Evolutionary conservation across 2,888 invertebrate genomes (phyloP).

Genomic region (Leucoma salicis): DNA sequence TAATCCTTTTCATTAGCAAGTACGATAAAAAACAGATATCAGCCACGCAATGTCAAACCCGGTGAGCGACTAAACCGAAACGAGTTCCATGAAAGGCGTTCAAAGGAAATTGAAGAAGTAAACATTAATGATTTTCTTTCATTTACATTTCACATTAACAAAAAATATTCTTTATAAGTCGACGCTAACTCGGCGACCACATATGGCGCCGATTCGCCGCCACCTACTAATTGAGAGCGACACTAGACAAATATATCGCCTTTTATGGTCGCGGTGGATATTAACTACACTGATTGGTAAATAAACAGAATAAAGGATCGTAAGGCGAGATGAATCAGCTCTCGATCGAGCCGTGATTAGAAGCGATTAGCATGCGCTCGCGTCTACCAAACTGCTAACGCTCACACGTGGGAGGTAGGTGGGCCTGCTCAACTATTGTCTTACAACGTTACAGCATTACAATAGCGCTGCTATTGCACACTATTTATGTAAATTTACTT

Average conservation of each 20-base stretch:
- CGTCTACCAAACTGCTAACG: constrained; percentile 44
- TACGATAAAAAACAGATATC: constrained; percentile 2
- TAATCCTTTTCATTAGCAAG: constrained; percentile 8
- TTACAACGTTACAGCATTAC: constrained; percentile 75
- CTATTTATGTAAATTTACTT: constrained; percentile 76
- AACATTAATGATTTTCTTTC: constrained; percentile 75
- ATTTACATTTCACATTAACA: constrained; percentile 71
- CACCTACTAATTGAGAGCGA: constrained; percentile 74
- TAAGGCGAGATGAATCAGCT: constrained; percentile 73
- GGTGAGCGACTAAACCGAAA: constrained; percentile 33
- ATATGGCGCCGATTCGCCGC: constrained; percentile 73
- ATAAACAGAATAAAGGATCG: constrained; percentile 72
- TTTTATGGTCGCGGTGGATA: constrained; percentile 71
- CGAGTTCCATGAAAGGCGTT: constrained; percentile 53
- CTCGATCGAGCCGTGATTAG: constrained; percentile 76
- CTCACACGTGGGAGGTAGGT: constrained; percentile 71
- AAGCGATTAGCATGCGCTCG: constrained; percentile 74
- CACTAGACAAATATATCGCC: constrained; percentile 77
- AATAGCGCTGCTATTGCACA: constrained; percentile 73
- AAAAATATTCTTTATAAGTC: constrained; percentile 66
- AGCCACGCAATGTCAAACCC: constrained; percentile 3
- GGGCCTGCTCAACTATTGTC: constrained; percentile 69
- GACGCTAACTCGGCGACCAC: constrained; percentile 68
- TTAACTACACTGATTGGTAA: constrained; percentile 75
- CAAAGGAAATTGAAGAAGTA: constrained; percentile 56